Evolutionary conservation across 2,113 vertebrate genomes (phyloP).

Genomic region (rat (Rattus norvegicus)): DNA sequence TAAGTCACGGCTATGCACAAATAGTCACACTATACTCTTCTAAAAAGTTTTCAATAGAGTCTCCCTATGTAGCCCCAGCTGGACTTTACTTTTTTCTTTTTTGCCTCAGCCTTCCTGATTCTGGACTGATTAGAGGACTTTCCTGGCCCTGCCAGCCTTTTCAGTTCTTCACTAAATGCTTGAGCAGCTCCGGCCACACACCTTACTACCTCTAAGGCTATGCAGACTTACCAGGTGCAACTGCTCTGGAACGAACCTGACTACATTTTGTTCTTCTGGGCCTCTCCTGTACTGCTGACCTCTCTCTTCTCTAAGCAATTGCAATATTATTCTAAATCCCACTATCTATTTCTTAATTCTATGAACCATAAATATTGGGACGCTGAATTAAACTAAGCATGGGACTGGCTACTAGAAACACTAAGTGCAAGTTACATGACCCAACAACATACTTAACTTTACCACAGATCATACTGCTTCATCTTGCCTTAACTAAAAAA

Average conservation of each 20-base stretch:
- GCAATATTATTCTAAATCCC: neutral
- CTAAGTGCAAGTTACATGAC: neutral
- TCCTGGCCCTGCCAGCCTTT: neutral
- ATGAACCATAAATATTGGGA: neutral
- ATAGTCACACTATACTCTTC: neutral
- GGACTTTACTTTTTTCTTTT: neutral
- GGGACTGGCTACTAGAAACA: neutral
- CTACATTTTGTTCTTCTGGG: neutral
- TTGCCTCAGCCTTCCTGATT: neutral
- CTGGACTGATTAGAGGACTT: neutral
- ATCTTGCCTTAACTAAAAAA: slow-evolving; percentile 43
- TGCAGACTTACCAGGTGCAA: neutral
- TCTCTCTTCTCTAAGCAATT: neutral
- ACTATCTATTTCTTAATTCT: slow-evolving; percentile 16
- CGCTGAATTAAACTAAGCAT: slow-evolving; percentile 8
- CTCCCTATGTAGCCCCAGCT: neutral
- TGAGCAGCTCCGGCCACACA: slow-evolving; percentile 39
- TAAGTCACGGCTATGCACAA: slow-evolving; percentile 29
- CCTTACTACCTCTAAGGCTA: neutral
- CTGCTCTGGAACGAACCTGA: slow-evolving; percentile 19
- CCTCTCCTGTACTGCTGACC: too few species aligned
- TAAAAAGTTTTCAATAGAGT: neutral
- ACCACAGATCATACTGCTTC: neutral
- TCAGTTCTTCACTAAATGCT: slow-evolving; percentile 23
- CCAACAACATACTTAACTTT: neutral